These are phyloP conservation scores for Phyto melanocephala DNA, from an alignment of 2,888 invertebrate species.

Conservation along the genomic window DNA sequence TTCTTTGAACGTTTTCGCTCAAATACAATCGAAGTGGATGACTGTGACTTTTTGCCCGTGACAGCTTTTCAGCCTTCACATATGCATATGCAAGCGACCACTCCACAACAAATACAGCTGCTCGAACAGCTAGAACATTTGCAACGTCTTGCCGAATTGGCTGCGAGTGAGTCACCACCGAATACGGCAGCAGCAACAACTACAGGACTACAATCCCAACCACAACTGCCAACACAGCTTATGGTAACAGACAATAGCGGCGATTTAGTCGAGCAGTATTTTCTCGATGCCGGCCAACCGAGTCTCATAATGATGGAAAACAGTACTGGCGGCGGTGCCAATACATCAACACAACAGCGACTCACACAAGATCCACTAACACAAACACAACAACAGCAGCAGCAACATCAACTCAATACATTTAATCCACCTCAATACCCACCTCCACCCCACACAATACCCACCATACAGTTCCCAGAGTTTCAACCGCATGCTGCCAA, in stretches of 20 bases:
- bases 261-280: conserved; percentile 73
- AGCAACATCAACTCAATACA: conserved; percentile 67
- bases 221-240: conserved; percentile 71
- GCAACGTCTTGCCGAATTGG: conserved; percentile 74
- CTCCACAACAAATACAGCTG: conserved; percentile 72
- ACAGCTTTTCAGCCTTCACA: conserved; percentile 62
- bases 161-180: conserved; percentile 75
- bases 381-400: conserved; percentile 65
- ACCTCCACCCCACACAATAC: conserved; percentile 68
- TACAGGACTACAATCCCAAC: conserved; percentile 66
- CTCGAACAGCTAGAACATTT: conserved; percentile 75
- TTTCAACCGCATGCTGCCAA: conserved; percentile 75
- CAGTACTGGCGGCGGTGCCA: conserved; percentile 41
- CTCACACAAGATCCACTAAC: conserved; percentile 57
- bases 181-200: conserved; percentile 66
- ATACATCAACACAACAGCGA: conserved; percentile 37
- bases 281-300: conserved; percentile 65
- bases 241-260: conserved; percentile 74
- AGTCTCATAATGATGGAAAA: conserved; percentile 56
- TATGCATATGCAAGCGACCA: conserved; percentile 63
- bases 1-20: conserved; percentile 76
- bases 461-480: conserved; percentile 72
- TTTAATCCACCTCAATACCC: conserved; percentile 68
- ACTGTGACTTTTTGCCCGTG: conserved; percentile 74
- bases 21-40: conserved; percentile 77